Conservation (phyloP, 2,113 vertebrate species). For the Herpetotheres cachinnans region DNA sequence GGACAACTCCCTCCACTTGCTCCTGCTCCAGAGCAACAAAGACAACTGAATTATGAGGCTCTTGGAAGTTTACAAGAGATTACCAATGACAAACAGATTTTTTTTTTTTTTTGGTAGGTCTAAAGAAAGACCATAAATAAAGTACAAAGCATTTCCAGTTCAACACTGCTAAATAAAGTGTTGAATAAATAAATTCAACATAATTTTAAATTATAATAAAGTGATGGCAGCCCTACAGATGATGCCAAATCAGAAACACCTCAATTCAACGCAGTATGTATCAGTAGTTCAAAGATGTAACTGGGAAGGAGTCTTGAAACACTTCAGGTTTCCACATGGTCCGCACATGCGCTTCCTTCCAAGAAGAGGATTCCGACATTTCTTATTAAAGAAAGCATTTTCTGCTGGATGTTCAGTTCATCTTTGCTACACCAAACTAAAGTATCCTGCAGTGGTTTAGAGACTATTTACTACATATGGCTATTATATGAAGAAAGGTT, state of each 20-base stretch:
- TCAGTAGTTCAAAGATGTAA: not conserved
- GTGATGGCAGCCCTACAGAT: not conserved
- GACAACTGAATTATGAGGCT: not conserved
- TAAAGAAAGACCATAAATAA: not conserved
- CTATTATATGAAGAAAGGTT: not conserved
- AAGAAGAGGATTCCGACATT: not conserved
- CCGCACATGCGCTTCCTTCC: accelerated
- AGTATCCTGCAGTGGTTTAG: not conserved
- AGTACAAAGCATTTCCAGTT: not conserved
- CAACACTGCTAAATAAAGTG: not conserved
- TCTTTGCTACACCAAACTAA: not conserved
- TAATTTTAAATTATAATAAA: no score
- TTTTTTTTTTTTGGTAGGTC: not conserved
- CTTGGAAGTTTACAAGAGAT: not conserved
- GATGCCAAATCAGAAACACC: not conserved
- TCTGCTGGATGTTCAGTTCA: not conserved
- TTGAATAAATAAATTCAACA: no score
- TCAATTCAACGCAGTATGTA: not conserved
- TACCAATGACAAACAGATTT: not conserved
- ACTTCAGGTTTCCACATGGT: not conserved
- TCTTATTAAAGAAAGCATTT: not conserved
- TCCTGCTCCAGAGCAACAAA: not conserved
- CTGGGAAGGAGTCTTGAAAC: not conserved
- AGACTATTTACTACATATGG: not conserved
- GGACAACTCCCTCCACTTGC: not conserved